Base-by-base conservation (phyloP, 2,797 vertebrate species). In the Sandelia bainsii region DNA sequence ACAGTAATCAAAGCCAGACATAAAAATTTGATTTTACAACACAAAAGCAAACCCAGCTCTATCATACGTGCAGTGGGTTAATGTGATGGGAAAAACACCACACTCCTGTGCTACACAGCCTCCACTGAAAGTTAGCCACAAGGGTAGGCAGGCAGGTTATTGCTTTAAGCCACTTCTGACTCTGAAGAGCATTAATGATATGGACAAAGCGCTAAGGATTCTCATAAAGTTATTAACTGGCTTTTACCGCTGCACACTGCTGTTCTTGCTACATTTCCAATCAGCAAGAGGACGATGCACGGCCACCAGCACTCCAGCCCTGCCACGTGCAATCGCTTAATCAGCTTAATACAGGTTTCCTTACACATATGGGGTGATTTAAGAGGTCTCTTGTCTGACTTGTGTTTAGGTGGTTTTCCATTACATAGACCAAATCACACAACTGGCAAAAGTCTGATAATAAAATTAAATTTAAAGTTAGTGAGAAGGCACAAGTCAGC, bases 331-430 rank as follows among this genome's bases (percentile, higher is more conserved):
- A 40, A 53, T 34, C 25, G 59, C 75, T 94, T 93, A 93, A 91
- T 87, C 79, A 90, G 90, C 91, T 95, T 93, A 93, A 93, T 94
- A 94, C 93, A 93, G 92, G 92, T 94, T 75, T 90, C 91, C 94
- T 93, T 93, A 87, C 93, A 92, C 83, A 85, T 60, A 59, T 60
- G 45, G 22, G 77, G 93, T 87, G 91, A 93, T 94, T 95, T 89
- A 92, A 95, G 94, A 95, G 93, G 91, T 89, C 92, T 93, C 92
- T 92, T 93, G 92, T 20, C 56, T 76, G 40, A 75, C 62, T 64
- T 34, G 85, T 91, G 92, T 91, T 94, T 93, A 94, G 23, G 81
- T 72, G 23, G 42, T 72, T 80, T 70, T 79, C 45, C 62, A 77
- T 63, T 62, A 72, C 23, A 16, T 46, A 19, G 49, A 16, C 40